Base-by-base conservation (phyloP, 1,140 invertebrate species). In the Diorhabda elongata region DNA sequence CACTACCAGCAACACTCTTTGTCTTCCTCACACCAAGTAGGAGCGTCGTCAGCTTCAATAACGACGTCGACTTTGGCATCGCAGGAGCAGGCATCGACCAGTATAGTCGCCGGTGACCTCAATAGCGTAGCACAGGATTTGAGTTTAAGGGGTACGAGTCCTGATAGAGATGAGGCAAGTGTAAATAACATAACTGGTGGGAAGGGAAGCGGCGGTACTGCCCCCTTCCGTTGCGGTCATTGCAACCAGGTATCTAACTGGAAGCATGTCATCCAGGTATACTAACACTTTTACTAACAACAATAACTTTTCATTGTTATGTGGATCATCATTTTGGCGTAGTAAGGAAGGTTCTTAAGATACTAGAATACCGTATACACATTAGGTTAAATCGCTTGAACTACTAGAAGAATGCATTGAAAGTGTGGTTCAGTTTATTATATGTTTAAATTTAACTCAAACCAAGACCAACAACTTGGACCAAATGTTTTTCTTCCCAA, bases 241-340 rank as follows among this genome's bases (percentile, higher is more conserved):
- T 91, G 89, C 82, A 87, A 89, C 80, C 89, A 91, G 82, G 82
- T 89, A 76, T 90, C 89, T 68, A 91, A 91, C 82, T 91, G 90
- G 90, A 90, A 90, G 84, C 89, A 91, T 85, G 89, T 91, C 74
- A 90, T 91, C 82, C 88, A 90, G 88, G 89, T 90, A 86, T 82
- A 83, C 78, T 82, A 81, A 82, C 81, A 74, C 66, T 69, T 66
- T 74, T 76, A 77, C 76, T 77, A 78, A 77, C 76, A 67, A 45
- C 60, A 67, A 67, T 43, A 68, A 67, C 70, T 69, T 69, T 64
- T 64, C 6, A 52, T n/a, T 8, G 6, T 52, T 52, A 52, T 52
- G 47, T 52, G 47, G 6, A 8, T 52, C 47, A 52, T 52, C n/a
- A 52, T 52, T 26, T 26, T 52, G 47, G 47, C 47, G 47, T 52